phyloP scores from a whole-genome alignment of 2,888 invertebrate species.

The Eristalinus aeneus region DNA sequence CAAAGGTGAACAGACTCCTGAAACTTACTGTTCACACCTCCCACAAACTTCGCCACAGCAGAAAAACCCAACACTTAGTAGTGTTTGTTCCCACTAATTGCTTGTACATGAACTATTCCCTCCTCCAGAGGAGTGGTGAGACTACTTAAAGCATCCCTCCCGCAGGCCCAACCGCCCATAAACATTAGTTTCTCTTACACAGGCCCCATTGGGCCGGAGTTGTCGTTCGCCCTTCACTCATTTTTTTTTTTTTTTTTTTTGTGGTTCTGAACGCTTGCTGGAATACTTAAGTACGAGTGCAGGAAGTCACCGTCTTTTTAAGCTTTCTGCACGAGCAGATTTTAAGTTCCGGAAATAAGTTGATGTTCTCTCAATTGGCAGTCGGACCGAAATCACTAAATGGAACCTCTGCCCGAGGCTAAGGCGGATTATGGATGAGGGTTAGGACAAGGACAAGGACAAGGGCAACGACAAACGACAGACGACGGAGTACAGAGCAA shows the following conservation, averaged over 20 bases:
- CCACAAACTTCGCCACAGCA: background rate
- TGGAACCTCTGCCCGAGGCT: slow-evolving; percentile 20
- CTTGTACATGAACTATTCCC: background rate
- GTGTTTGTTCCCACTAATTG: slow-evolving; percentile 8
- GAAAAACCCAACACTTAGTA: background rate
- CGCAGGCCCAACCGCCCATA: background rate
- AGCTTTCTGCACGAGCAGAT: slow-evolving; percentile 56
- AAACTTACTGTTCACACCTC: background rate
- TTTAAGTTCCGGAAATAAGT: slow-evolving; percentile 65
- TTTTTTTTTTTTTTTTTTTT: background rate
- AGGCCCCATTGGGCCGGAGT: background rate
- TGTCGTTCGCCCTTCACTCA: background rate
- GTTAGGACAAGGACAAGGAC: background rate
- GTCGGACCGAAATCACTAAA: slow-evolving; percentile 21
- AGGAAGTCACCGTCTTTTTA: slow-evolving; percentile 53
- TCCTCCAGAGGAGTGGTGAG: background rate
- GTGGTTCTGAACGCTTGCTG: background rate
- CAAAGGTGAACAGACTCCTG: background rate
- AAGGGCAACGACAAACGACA: background rate
- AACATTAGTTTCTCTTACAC: background rate
- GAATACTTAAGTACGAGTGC: slow-evolving; percentile 52
- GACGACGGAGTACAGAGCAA: slow-evolving; percentile 5
- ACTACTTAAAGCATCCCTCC: background rate
- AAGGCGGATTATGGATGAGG: background rate
- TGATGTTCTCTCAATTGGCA: slow-evolving; percentile 54